Percentiles rank a stretch among this genome's conserved stretches.
phyloP scores from a whole-genome alignment of 92 coral and sea anemone species.

The Parazoanthus darwini region DNA sequence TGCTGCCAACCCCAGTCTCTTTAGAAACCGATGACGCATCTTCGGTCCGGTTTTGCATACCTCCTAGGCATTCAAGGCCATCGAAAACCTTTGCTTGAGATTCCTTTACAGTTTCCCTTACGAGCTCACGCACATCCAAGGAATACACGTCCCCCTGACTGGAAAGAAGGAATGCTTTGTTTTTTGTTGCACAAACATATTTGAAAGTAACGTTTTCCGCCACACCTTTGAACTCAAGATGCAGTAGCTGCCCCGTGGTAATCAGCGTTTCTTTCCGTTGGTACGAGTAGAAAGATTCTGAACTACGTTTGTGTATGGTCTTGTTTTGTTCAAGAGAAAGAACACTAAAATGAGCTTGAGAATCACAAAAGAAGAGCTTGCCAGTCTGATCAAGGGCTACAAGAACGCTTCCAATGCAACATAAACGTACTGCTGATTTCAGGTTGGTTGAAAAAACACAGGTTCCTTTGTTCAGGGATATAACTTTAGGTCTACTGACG shows the following conservation, averaged over 20 bases:
- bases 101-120: background rate
- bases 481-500: background rate
- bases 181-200: background rate
- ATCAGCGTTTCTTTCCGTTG: background rate
- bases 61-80: background rate
- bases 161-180: conserved; percentile 20
- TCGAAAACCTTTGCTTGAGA: background rate
- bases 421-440: conserved; percentile 4
- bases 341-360: background rate
- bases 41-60: too few relatives aligned
- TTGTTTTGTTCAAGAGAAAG: background rate
- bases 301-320: background rate
- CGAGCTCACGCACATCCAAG: background rate
- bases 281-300: background rate
- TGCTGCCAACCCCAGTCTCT: too few relatives aligned
- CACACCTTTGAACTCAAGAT: background rate
- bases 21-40: too few relatives aligned
- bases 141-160: conserved; percentile 16
- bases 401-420: background rate
- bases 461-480: background rate
- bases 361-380: conserved; percentile 10
- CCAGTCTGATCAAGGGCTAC: conserved; percentile 28
- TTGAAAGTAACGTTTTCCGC: background rate
- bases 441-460: conserved; percentile 13
- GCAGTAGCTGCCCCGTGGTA: background rate